Evolutionary conservation across 2,888 invertebrate genomes (phyloP).

Genomic region (Ferrisia virgata): DNA sequence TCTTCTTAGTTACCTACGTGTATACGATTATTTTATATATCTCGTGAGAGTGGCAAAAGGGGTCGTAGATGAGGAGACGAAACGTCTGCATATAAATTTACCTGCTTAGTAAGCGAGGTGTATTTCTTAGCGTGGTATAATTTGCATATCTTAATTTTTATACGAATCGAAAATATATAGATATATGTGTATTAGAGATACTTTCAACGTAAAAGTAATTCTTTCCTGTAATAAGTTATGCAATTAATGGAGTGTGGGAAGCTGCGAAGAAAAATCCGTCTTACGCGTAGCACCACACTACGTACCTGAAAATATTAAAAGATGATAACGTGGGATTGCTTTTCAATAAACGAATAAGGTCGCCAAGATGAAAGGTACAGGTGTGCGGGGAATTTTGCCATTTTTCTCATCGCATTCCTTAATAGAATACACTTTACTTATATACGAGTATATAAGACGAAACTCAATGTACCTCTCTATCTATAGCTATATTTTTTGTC

Average conservation of each 20-base stretch:
- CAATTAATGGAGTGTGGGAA: conserved; percentile 1
- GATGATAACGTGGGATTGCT: not conserved
- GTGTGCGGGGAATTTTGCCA: not conserved
- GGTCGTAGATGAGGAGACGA: not conserved
- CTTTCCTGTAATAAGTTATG: not conserved
- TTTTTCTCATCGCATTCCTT: not conserved
- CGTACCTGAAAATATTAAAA: not conserved
- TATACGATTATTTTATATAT: not conserved
- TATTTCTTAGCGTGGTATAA: not conserved
- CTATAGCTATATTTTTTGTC: not conserved
- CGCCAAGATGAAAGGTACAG: not conserved
- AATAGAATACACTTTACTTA: not conserved
- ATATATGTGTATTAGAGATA: not conserved
- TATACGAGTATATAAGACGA: not conserved
- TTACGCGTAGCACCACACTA: not conserved
- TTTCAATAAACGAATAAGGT: not conserved
- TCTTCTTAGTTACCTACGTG: too few relatives aligned
- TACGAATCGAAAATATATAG: not conserved
- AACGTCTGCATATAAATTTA: conserved; percentile 9
- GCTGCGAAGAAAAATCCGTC: not conserved
- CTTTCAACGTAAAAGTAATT: not conserved
- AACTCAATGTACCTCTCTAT: too few relatives aligned
- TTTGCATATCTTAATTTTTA: conserved; percentile 14
- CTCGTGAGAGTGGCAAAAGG: not conserved
- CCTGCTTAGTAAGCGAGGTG: not conserved